Base-by-base conservation (phyloP, 2,113 vertebrate species). In the Psettodes erumei region DNA sequence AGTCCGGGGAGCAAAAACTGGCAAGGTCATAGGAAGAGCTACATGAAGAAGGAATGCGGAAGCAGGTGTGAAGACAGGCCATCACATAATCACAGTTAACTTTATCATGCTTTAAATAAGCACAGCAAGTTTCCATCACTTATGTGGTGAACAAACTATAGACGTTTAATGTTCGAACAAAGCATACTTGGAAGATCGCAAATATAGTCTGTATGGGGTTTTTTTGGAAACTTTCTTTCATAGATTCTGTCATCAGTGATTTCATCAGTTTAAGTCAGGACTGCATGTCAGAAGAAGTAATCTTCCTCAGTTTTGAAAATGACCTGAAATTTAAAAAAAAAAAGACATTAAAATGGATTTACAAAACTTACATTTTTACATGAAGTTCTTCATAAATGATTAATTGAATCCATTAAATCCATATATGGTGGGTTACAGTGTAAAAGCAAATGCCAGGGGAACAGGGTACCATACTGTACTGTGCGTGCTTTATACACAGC, bases 401-500 rank as follows among this genome's bases (percentile, higher is more conserved):
- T 2, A 30, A 66, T 33, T 47, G 8, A 53, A 51, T 48, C 8
- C 0, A 60, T 54, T 60, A 40, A 60, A 60, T 71, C 18, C 0
- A 16, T 11, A 45, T 6, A 50, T 25, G 13, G 43, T 27, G 23
- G 10, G 59, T 42, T 30, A 53, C 13, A 66, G 37, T 25, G 3
- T 30, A n/a, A 8, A 19, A 16, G 11, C 9, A 58, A 30, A n/a
- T 19, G 18, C 18, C 1, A 21, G 9, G 19, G 56, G 32, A 25
- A 18, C n/a, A 53, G 58, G 13, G 51, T 13, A 8, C 51, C 45
- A 15, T 19, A 9, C 45, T 35, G 53, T 6, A 65, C 43, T 3
- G 40, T 11, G 4, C 1, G 18, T 56, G 35, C 71, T n/a, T 50
- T 38, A 74, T 32, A 67, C 68, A 37, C 45, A 13, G 60, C 54